These are phyloP conservation scores for Poecilus cupreus DNA, from an alignment of 2,888 invertebrate species.

Conservation along the genomic window DNA sequence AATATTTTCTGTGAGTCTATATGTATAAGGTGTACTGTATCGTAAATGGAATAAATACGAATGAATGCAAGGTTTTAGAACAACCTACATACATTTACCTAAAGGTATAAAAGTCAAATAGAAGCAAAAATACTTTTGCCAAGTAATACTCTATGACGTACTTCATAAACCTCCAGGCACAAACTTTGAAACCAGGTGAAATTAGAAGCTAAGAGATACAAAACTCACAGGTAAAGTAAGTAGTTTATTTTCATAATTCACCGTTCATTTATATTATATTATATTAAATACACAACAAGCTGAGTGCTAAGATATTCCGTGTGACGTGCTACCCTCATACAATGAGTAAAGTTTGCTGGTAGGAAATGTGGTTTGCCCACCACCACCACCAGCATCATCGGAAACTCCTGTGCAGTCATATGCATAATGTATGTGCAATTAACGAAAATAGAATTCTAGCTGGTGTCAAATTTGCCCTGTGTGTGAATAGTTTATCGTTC, in stretches of 20 bases:
- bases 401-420: neutral
- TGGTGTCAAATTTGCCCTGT: neutral
- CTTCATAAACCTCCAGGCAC: neutral
- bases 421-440: neutral
- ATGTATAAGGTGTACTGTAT: too few relatives aligned
- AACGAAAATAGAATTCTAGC: neutral
- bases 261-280: neutral
- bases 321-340: neutral
- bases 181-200: neutral
- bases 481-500: neutral
- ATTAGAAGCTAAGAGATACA: neutral
- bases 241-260: constrained; percentile 25
- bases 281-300: constrained; percentile 9
- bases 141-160: too few relatives aligned
- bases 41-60: too few relatives aligned
- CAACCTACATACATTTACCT: neutral
- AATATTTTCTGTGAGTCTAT: too few relatives aligned
- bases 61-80: neutral
- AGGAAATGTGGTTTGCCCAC: neutral
- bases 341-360: neutral
- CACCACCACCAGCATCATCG: neutral
- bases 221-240: neutral
- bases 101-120: neutral
- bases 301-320: neutral
- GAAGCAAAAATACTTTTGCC: neutral